These are phyloP conservation scores for Apodemus sylvaticus DNA, from an alignment of 2,113 vertebrate species.

Conservation along the genomic window DNA sequence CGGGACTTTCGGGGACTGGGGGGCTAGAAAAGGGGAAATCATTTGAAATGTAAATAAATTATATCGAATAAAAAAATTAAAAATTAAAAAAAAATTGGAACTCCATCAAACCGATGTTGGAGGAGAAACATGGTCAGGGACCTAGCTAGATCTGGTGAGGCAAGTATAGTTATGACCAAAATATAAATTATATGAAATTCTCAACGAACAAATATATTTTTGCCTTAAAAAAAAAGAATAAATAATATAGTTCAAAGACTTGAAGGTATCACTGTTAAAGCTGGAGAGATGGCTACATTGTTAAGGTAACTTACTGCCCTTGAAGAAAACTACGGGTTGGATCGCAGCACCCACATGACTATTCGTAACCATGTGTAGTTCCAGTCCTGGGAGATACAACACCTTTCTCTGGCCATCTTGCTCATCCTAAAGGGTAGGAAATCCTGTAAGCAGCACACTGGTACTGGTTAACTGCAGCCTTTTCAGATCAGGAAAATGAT, in stretches of 20 bases:
- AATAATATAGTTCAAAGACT: neutral
- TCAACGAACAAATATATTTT: neutral
- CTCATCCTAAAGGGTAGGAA: neutral
- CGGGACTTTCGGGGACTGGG: no score
- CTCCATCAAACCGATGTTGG: neutral
- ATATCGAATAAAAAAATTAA: no score
- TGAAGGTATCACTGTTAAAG: neutral
- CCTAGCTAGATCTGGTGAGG: neutral
- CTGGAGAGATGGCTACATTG: neutral
- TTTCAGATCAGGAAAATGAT: neutral
- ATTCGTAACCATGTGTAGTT: neutral
- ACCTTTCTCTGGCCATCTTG: neutral
- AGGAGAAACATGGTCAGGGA: neutral
- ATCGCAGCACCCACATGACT: neutral
- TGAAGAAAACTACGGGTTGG: neutral
- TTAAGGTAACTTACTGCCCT: neutral
- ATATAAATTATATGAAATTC: neutral
- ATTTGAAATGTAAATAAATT: no score
- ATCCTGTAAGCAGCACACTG: neutral
- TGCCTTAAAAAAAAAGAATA: neutral
- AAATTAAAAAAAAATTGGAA: neutral
- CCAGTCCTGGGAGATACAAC: neutral
- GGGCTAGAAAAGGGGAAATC: no score
- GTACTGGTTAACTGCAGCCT: neutral
- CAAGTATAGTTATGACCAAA: neutral